These are phyloP conservation scores for Mechanitis mazaeus DNA, from an alignment of 2,888 invertebrate genomes.

Conservation along the genomic window DNA sequence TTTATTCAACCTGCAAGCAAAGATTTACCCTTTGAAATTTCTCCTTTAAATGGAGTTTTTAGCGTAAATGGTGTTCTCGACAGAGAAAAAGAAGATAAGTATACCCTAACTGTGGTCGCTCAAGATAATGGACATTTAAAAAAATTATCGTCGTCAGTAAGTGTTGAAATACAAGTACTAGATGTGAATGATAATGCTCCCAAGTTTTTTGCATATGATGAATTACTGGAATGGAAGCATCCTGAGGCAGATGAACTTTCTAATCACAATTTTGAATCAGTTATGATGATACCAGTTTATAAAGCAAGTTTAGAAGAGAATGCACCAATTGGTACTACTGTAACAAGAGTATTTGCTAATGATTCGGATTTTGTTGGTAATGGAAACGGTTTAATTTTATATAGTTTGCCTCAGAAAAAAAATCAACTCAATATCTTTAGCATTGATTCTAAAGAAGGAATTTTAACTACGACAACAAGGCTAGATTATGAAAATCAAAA, in stretches of 20 bases:
- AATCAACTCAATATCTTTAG: constrained; percentile 81
- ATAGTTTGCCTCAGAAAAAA: constrained; percentile 82
- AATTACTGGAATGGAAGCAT: constrained; percentile 70
- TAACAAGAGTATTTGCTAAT: constrained; percentile 86
- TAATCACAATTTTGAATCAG: constrained; percentile 74
- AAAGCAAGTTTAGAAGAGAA: constrained; percentile 85
- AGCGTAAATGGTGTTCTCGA: constrained; percentile 86
- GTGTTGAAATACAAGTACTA: constrained; percentile 87
- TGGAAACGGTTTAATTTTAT: constrained; percentile 90
- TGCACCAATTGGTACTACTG: constrained; percentile 83
- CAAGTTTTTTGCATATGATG: constrained; percentile 86
- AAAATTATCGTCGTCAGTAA: constrained; percentile 82
- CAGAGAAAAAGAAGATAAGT: constrained; percentile 83
- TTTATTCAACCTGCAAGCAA: constrained; percentile 70
- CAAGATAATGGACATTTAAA: constrained; percentile 81
- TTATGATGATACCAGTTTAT: constrained; percentile 82
- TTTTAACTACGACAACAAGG: constrained; percentile 84
- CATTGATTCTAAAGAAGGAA: constrained; percentile 91
- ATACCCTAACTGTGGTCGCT: constrained; percentile 83
- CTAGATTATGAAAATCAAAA: constrained; percentile 83
- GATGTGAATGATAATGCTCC: constrained; percentile 92
- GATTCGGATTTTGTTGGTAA: constrained; percentile 90
- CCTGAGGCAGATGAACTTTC: constrained; percentile 64
- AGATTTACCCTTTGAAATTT: constrained; percentile 82
- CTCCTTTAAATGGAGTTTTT: constrained; percentile 81